Evolutionary conservation across 2,797 vertebrate species (phyloP), one percentile per base, ranked within the genome.

Genomic region (Melanotaenia parkinsoni): DNA sequence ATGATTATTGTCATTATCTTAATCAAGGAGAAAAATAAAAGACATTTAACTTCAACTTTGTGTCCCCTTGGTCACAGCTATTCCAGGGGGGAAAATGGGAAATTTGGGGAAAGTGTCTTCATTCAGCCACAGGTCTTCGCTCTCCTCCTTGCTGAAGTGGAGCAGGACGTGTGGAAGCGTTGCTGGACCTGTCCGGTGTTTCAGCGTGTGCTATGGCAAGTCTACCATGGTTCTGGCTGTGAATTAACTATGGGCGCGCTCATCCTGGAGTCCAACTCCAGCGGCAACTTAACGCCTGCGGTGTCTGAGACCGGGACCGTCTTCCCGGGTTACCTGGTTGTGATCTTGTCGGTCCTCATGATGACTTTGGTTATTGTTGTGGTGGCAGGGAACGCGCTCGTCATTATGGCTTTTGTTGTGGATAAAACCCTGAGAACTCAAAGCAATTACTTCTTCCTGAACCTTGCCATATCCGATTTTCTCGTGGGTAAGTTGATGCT

Each of bases 381-480:
- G 79, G 91, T 96, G 84, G 90, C 96, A 0, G 96, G 96, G n/a
- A 97, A 98, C 72, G 90, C 91, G 3, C 79, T 97, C 83, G 96
- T 98, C 77, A 96, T 98, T 86, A 89, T 97, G 82, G 96, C 96
- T 85, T 98, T 98, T 64, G 63, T 96, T 51, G 85, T 96, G 93
- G 96, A 98, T 90, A 96, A 95, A 88, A 95, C 92, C 40, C 95
- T 98, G 62, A 94, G 97, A 92, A 96, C 92, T 80, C 95, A 95
- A 70, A 97, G 95, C 91, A 98, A 96, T 88, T 98, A 95, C 80
- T 97, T 95, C 92, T 96, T 97, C 79, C 94, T 98, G 57, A 98
- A 98, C 77, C 93, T 98, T 74, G 97, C 96, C 0, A 95, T 98
- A 81, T 95, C 96, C 14, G 96, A 97, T 92, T 96, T 97, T 82